Conservation (phyloP, 2,888 invertebrate genomes). For the Gasteruption jaculator region DNA sequence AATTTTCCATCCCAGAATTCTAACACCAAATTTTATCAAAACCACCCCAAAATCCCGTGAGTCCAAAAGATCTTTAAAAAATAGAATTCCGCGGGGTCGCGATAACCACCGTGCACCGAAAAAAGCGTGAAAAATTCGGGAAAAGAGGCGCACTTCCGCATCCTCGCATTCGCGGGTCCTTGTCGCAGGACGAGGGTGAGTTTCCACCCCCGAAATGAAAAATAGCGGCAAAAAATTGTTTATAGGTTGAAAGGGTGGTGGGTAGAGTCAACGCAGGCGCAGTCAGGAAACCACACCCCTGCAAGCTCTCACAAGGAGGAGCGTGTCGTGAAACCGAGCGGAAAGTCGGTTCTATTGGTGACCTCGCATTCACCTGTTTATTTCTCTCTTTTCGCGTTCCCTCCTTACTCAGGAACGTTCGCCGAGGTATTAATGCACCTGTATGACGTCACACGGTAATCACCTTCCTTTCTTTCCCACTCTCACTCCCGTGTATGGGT, state of each 20-base stretch:
- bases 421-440: conserved; percentile 43
- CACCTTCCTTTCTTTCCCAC: conserved; percentile 20
- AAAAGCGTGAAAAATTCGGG: no score
- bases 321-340: conserved; percentile 36
- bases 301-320: conserved; percentile 43
- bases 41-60: no score
- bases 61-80: no score
- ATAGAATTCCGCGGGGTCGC: no score
- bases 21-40: no score
- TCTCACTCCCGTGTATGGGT: not conserved
- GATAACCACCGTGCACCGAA: no score
- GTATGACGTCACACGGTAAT: conserved; percentile 43
- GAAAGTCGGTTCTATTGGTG: conserved; percentile 44
- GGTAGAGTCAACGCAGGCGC: conserved; percentile 43
- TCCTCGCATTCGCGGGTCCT: conserved; percentile 12
- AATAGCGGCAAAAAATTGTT: conserved; percentile 13
- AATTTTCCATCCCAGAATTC: no score
- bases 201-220: conserved; percentile 15
- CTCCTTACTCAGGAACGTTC: conserved; percentile 24
- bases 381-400: conserved; percentile 22
- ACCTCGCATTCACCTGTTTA: conserved; percentile 41
- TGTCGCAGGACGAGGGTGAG: conserved; percentile 16
- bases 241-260: conserved; percentile 34
- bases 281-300: conserved; percentile 43
- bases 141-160: no score